Conservation (phyloP, 1,140 invertebrate genomes). For the Bombus pascuorum region DNA sequence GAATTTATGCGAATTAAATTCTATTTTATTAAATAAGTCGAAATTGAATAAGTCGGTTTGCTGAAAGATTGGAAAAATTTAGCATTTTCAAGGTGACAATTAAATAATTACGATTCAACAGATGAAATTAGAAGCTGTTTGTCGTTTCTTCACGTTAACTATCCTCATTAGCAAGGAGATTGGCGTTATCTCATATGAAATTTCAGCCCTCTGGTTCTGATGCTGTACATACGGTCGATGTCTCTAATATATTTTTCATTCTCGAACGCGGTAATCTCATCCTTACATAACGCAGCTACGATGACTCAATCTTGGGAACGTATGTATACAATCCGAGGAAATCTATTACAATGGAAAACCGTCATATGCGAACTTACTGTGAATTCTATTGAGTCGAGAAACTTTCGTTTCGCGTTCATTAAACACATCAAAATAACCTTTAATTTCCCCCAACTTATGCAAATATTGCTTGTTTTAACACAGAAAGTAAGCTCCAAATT, state of each 20-base stretch:
- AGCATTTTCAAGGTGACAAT: background rate
- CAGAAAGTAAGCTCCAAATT: background rate
- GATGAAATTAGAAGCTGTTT: background rate
- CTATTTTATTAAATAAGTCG: background rate
- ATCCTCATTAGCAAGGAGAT: conserved; percentile 26
- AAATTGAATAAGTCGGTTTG: background rate
- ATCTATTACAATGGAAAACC: conserved; percentile 49
- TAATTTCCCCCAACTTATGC: background rate
- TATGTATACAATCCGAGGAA: conserved; percentile 27
- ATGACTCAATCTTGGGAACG: conserved; percentile 55
- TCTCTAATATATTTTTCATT: conserved; percentile 32
- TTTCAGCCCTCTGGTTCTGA: conserved; percentile 29
- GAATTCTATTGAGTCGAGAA: background rate
- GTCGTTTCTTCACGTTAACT: background rate
- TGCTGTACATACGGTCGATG: conserved; percentile 25
- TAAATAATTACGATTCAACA: background rate
- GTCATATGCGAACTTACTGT: background rate
- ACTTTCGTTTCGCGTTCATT: conserved; percentile 17
- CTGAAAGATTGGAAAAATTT: background rate
- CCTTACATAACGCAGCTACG: conserved; percentile 35
- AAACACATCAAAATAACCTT: background rate
- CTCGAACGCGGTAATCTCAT: conserved; percentile 30
- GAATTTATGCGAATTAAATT: background rate
- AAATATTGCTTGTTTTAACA: background rate
- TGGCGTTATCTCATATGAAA: conserved; percentile 46